These are phyloP conservation scores for Oostethus manadensis DNA, from an alignment of 2,113 vertebrate species.

Conservation along the genomic window DNA sequence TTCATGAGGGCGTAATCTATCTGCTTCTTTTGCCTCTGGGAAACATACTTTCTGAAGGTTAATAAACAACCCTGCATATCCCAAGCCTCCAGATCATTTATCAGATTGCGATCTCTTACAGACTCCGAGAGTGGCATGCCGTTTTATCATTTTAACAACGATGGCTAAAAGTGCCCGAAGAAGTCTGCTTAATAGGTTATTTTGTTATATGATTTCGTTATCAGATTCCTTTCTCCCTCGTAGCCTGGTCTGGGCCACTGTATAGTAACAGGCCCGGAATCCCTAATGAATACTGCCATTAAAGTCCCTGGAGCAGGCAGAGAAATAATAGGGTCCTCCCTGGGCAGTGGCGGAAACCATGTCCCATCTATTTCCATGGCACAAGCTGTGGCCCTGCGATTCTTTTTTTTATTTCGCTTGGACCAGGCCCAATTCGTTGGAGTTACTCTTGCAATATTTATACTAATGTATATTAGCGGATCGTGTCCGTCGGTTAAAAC, in stretches of 20 bases:
- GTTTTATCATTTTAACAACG: constrained; percentile 75
- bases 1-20: constrained; percentile 66
- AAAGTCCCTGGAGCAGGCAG: constrained; percentile 49
- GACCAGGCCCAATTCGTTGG: background rate
- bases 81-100: constrained; percentile 64
- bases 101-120: constrained; percentile 69
- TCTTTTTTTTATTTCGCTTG: constrained; percentile 3
- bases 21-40: constrained; percentile 62
- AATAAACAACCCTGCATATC: constrained; percentile 72
- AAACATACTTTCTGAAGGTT: constrained; percentile 72
- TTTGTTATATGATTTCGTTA: constrained; percentile 72
- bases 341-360: constrained; percentile 36
- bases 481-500: constrained; percentile 11
- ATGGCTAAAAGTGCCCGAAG: constrained; percentile 67
- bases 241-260: constrained; percentile 44
- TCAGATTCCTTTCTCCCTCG: constrained; percentile 58
- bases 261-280: constrained; percentile 56
- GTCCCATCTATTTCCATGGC: constrained; percentile 42
- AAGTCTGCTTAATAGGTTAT: constrained; percentile 71
- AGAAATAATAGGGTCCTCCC: constrained; percentile 60
- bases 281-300: constrained; percentile 63
- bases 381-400: constrained; percentile 40
- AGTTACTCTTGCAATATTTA: too few species aligned
- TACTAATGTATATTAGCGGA: background rate
- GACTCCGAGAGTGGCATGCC: constrained; percentile 66